Conservation (phyloP, 2,113 vertebrate genomes). For the Oncorhynchus keta region DNA sequence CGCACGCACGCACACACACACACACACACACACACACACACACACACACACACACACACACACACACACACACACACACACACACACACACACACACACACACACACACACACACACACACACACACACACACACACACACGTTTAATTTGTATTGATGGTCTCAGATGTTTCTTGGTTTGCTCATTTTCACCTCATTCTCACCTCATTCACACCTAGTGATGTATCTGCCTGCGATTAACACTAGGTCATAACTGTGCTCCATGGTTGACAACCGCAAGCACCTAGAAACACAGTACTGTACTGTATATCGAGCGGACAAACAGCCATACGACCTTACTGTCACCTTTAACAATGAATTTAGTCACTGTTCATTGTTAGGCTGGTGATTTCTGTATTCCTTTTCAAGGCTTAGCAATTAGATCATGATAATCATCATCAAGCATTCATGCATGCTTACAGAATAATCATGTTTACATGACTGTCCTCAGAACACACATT, state of each 20-base stretch:
- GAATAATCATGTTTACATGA: neutral
- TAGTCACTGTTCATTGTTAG: neutral
- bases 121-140: neutral
- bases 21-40: too few relatives aligned
- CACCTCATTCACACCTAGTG: constrained; percentile 63
- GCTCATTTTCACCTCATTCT: constrained; percentile 78
- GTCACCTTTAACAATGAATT: neutral
- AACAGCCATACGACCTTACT: neutral
- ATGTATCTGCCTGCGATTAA: constrained; percentile 72
- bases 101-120: neutral
- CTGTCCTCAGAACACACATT: too few relatives aligned
- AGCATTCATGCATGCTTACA: neutral
- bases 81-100: neutral
- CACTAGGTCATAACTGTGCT: constrained; percentile 65
- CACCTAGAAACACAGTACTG: constrained; percentile 60
- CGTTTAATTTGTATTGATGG: constrained; percentile 33
- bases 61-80: constrained; percentile 4
- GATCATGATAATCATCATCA: neutral
- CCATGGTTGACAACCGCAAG: constrained; percentile 58
- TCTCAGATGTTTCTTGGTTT: constrained; percentile 69
- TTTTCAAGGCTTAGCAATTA: neutral
- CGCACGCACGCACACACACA: neutral
- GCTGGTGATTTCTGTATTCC: neutral
- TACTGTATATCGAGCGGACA: neutral
- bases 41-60: too few relatives aligned